phyloP scores from a whole-genome alignment of 2,797 vertebrate species.

The Cyclopterus lumpus region DNA sequence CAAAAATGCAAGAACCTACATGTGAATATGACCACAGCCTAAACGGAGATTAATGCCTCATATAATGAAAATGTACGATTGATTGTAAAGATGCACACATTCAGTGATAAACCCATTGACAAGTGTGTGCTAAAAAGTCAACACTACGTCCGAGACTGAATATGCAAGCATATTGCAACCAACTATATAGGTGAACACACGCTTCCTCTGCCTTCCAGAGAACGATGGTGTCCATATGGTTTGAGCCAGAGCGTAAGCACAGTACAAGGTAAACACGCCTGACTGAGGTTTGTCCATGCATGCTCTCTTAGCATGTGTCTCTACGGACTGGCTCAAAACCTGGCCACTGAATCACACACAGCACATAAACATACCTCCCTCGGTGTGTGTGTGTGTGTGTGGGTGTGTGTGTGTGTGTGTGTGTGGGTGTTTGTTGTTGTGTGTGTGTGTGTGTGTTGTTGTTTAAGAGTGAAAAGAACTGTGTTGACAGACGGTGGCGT shows the following conservation, averaged over 20 bases:
- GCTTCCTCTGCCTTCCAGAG: slow-evolving; percentile 17
- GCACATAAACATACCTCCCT: slow-evolving; percentile 52
- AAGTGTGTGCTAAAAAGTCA: slow-evolving; percentile 9
- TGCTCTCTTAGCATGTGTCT: slow-evolving; percentile 67
- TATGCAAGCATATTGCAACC: slow-evolving; percentile 15
- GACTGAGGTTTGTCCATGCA: slow-evolving; percentile 77
- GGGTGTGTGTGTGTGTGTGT: slow-evolving; percentile 29
- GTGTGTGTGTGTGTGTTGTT: slow-evolving; percentile 23
- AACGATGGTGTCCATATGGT: slow-evolving; percentile 68
- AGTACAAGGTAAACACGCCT: slow-evolving; percentile 71
- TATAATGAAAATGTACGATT: slow-evolving; percentile 26
- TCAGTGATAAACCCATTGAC: background rate
- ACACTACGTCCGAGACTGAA: background rate
- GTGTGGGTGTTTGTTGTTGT: slow-evolving; percentile 32
- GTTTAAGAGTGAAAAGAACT: slow-evolving; percentile 60
- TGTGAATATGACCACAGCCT: background rate
- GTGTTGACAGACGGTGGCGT: slow-evolving; percentile 72
- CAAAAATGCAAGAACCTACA: slow-evolving; percentile 5
- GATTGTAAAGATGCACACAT: slow-evolving; percentile 15
- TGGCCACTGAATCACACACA: slow-evolving; percentile 70
- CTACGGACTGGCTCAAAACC: slow-evolving; percentile 71
- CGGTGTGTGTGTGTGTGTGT: slow-evolving; percentile 14
- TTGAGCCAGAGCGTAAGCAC: slow-evolving; percentile 46
- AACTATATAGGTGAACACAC: slow-evolving; percentile 3
- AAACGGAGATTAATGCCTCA: slow-evolving; percentile 35